Base-by-base conservation (phyloP, 2,113 vertebrate species). In the Crotalus helleri region DNA sequence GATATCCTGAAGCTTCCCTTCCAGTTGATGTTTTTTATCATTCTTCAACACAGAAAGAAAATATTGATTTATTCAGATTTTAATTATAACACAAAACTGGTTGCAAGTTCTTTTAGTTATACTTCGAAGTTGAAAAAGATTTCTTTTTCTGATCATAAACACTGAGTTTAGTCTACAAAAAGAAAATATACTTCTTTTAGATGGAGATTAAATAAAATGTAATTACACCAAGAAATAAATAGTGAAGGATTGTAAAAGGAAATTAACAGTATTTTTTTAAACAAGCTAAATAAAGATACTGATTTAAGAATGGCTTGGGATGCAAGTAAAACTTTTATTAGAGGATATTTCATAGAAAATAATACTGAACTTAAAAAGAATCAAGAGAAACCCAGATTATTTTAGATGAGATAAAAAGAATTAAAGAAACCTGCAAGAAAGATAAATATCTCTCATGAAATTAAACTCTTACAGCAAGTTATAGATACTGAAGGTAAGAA, bases 1-100 rank as follows among this genome's bases (percentile, higher is more conserved):
- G 93, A 99, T 98, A 69, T 99, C 99, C 94, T 99, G 99, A 93
- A 99, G 98, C 95, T 99, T 99, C 49, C 99, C 99, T 94, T 99
- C 99, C 92, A 99, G 15, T 93, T 99, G 99, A 93, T 97, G 98
- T 94, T 99, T 99, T 97, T 99, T 99, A 95, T 99, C 99, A 57
- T 99, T 99, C 99, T 99, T 96, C 1, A 94, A 91, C 1, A 90
- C 57, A 91, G 91, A 87, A 21, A 89, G 86, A 33, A 93, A 93
- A 69, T n/a, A 91, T 44, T 89, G 61, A 57, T 93, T 92, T 21
- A 93, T 5, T 49, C 89, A 26, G 90, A 92, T 1, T 7, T 44
- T 89, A 90, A 81, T 69, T 33, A 7, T 24, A 4, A 2, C 3
- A 5, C 21, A 87, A 92, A 21, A 23, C 55, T 87, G 12, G 2